phyloP scores from a whole-genome alignment of 2,888 invertebrate genomes.

The Luffia ferchaultella region DNA sequence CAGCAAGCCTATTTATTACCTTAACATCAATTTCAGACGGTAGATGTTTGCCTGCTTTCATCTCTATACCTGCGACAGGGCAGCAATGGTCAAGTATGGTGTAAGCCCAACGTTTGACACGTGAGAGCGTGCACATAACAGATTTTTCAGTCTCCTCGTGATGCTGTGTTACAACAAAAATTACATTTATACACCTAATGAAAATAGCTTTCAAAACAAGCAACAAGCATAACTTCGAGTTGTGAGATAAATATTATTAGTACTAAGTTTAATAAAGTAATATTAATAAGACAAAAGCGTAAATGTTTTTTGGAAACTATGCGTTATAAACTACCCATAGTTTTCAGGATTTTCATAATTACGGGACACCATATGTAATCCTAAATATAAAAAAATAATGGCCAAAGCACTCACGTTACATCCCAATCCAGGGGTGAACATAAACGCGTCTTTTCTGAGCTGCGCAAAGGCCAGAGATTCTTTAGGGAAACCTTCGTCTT shows the following conservation, averaged over 20 bases:
- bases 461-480: constrained; percentile 34
- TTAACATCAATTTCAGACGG: constrained; percentile 33
- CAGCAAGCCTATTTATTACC: constrained; percentile 21
- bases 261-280: no score
- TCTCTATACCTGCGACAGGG: constrained; percentile 26
- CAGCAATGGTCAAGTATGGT: constrained; percentile 41
- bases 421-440: constrained; percentile 33
- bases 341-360: no score
- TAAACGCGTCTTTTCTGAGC: constrained; percentile 38
- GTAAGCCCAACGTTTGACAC: constrained; percentile 39
- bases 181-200: not conserved
- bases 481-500: constrained; percentile 33
- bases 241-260: no score
- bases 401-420: no score
- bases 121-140: constrained; percentile 32
- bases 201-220: no score
- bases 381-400: no score
- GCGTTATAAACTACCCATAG: not conserved
- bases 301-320: not conserved
- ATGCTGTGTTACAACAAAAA: constrained; percentile 22
- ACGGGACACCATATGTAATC: no score
- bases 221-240: no score
- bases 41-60: constrained; percentile 23
- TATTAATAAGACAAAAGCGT: no score
- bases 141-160: constrained; percentile 32